phyloP scores from a whole-genome alignment of 2,888 invertebrate genomes.

The Callyntrura guangdongensis region DNA sequence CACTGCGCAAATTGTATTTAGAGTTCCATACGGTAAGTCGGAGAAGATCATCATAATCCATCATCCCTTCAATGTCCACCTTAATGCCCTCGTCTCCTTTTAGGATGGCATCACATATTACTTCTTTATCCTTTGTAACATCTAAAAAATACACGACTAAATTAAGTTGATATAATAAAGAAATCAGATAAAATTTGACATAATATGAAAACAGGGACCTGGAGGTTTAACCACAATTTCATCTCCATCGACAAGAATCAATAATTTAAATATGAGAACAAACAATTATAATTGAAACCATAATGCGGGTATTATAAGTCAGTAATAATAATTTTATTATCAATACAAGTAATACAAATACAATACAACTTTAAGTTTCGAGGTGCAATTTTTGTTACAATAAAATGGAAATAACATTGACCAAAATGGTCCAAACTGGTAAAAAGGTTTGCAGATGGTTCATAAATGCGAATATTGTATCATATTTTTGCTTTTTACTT shows the following conservation, averaged over 20 bases:
- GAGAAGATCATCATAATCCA: conserved; percentile 75
- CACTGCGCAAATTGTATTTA: conserved; percentile 50
- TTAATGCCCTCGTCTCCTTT: conserved; percentile 41
- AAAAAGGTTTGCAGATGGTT: not conserved
- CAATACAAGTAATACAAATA: too few species aligned
- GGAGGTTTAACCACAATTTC: conserved; percentile 10
- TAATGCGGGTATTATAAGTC: too few species aligned
- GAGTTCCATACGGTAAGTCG: conserved; percentile 66
- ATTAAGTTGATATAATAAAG: too few species aligned
- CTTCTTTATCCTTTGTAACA: conserved; percentile 45
- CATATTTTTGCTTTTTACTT: not conserved
- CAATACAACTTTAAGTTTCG: too few species aligned
- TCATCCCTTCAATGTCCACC: conserved; percentile 45
- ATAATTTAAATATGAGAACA: too few species aligned
- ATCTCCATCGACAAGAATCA: not conserved
- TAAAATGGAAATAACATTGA: too few species aligned
- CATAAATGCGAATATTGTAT: not conserved
- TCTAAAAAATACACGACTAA: too few species aligned
- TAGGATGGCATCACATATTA: conserved; percentile 62
- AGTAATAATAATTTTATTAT: too few species aligned
- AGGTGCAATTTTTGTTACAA: too few species aligned
- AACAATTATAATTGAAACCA: too few species aligned
- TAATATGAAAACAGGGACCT: not conserved
- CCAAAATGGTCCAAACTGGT: not conserved
- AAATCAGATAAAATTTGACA: not conserved